Conservation (phyloP, 1,140 invertebrate genomes). For the Hyles euphorbiae region DNA sequence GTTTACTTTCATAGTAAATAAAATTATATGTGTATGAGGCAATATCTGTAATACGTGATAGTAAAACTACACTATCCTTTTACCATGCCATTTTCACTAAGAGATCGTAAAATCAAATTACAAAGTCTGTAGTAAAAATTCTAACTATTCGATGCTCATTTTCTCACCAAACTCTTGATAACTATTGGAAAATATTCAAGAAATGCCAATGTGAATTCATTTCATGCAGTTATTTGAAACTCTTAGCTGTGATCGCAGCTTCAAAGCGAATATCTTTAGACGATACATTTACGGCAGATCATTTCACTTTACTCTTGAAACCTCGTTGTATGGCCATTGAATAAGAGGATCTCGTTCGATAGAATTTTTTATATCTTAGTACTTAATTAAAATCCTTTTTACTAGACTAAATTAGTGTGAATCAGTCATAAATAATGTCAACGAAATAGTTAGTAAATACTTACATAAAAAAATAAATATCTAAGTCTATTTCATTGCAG, state of each 20-base stretch:
- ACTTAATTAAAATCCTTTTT: not conserved
- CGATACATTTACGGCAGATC: constrained; percentile 39
- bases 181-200: constrained; percentile 13
- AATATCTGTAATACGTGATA: too few relatives aligned
- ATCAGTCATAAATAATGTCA: too few relatives aligned
- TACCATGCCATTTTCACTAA: not conserved
- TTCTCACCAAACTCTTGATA: too few relatives aligned
- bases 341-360: too few relatives aligned
- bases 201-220: constrained; percentile 28
- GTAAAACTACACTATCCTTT: not conserved
- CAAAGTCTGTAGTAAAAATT: constrained; percentile 4
- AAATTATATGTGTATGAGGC: too few relatives aligned
- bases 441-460: too few relatives aligned
- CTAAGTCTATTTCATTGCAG: too few relatives aligned
- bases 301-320: constrained; percentile 35
- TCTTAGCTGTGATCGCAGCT: constrained; percentile 29
- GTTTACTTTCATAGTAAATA: too few relatives aligned
- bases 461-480: too few relatives aligned
- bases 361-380: too few relatives aligned
- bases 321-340: constrained; percentile 15
- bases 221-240: constrained; percentile 28
- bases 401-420: too few relatives aligned
- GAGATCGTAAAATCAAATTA: constrained; percentile 7
- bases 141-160: not conserved
- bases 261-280: constrained; percentile 34